Evolutionary conservation across 2,797 vertebrate species (phyloP).

Genomic region (Tauraco hartlaubi): DNA sequence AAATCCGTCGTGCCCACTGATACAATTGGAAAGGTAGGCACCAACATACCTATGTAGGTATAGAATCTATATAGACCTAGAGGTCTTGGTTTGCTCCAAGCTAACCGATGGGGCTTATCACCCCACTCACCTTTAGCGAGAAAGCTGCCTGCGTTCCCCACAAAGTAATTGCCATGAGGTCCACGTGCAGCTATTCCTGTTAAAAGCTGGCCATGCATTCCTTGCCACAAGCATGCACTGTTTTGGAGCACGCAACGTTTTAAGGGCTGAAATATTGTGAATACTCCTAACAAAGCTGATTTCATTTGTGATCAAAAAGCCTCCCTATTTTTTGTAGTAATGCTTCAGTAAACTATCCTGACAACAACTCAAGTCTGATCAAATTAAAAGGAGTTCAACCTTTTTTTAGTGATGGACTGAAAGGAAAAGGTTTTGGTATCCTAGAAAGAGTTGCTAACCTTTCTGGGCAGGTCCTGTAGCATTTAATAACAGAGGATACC

Average conservation of each 20-base stretch:
- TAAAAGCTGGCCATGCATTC: background rate
- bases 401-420: background rate
- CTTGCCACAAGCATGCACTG: background rate
- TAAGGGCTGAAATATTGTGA: background rate
- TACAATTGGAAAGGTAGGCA: background rate
- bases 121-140: background rate
- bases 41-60: background rate
- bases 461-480: conserved; percentile 31
- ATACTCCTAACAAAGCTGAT: background rate
- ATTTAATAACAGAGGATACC: conserved; percentile 30
- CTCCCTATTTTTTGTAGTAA: background rate
- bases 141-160: background rate
- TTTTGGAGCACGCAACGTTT: background rate
- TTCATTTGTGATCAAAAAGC: conserved; percentile 24
- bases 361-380: conserved; percentile 8
- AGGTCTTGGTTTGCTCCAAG: background rate
- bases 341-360: background rate
- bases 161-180: background rate
- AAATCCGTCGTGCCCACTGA: background rate
- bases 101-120: background rate
- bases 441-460: conserved; percentile 54
- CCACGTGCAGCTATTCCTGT: background rate
- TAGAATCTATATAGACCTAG: too few species aligned
- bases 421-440: conserved; percentile 16
- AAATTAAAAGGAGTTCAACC: conserved; percentile 25